Base-by-base conservation (phyloP, 2,797 vertebrate genomes). In the Myiotriccus ornatus region DNA sequence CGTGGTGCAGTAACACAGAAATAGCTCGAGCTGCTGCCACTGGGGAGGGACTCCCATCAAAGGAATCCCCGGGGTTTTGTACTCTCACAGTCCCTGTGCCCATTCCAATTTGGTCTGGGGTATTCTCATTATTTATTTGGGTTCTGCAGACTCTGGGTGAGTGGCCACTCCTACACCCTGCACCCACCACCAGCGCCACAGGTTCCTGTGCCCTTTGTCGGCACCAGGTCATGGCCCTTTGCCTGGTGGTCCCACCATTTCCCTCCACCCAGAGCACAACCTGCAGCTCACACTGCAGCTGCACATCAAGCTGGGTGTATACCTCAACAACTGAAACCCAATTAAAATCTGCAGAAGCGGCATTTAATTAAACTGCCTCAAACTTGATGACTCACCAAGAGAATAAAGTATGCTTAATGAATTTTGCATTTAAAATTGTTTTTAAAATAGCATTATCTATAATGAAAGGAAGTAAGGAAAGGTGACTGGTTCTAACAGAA, bases 181-280 rank as follows among this genome's bases (percentile, higher is more conserved):
- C 41, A 64, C 15, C 9, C 62, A 16, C 43, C 9, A 32, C 15
- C 30, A n/a, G 62, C n/a, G 41, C 22, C 62, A 44, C 15, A 64
- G 41, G 62, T 18, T 16, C 62, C 32, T 24, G 27, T 62, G 25
- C 15, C 30, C 32, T 64, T 25, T 44, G 15, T 18, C 6, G 3
- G 56, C 28, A n/a, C 27, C 56, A 76, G 27, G 11, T 6, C 43
- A 69, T 23, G 10, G 78, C 13, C 6, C 55, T 41, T 23, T 23
- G 4, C 23, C 55, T 24, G 35, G 1, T 4, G 19, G 2, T 43
- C 6, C 41, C 69, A 82, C 32, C 3, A 0, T 12, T 37, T 28
- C 32, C 32, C 32, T 16, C 21, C 23, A 46, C 63, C 39, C 23
- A 65, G 32, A 27, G 23, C 23, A 65, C 22, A 46, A 64, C 32